Evolutionary conservation across 1,140 invertebrate genomes (phyloP), one percentile per base, ranked within the genome.

Genomic region (Drosophila lacteicornis): DNA sequence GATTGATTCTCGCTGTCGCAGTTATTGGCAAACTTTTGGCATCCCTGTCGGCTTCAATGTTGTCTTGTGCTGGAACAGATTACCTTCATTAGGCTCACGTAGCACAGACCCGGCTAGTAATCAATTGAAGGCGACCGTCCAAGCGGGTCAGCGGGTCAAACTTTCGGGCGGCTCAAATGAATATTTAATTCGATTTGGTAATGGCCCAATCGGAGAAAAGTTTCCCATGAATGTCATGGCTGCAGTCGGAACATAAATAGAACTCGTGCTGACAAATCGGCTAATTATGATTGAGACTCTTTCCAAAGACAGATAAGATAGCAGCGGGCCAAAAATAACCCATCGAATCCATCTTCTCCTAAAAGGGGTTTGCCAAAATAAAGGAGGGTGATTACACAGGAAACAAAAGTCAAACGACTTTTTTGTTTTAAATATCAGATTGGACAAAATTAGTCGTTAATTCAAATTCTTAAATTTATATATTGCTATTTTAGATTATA

Each of bases 31-130:
- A 86, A 86, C 55, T 86, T 87, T 86, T 67, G 46, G 40, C 55
- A 76, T 50, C 59, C 67, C 63, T 55, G 33, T 66, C 58, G 33
- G 43, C 38, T 56, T 62, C 15, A 9, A 51, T 56, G 40, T 58
- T 51, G 73, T 17, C 47, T 67, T 58, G 53, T 53, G 49, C 42
- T 56, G 27, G 56, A 45, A 66, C 66, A 80, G 76, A 87, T 83
- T 83, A 79, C 80, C 67, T 83, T 88, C 80, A 87, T 87, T 88
- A 83, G 68, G 66, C 67, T 86, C 82, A 79, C 58, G 69, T 79
- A 79, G 69, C 80, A 43, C 84, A 43, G n/a, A 36, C 68, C 55
- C 40, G 51, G 81, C 47, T 46, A 33, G 50, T 82, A 82, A 87
- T 75, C 70, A 75, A 69, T 87, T 79, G 70, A 60, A 46, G 68